Percentiles rank a stretch among this genome's conserved stretches.
These are phyloP conservation scores for Chrysoperla carnea DNA, from an alignment of 1,140 invertebrate species.

Conservation along the genomic window DNA sequence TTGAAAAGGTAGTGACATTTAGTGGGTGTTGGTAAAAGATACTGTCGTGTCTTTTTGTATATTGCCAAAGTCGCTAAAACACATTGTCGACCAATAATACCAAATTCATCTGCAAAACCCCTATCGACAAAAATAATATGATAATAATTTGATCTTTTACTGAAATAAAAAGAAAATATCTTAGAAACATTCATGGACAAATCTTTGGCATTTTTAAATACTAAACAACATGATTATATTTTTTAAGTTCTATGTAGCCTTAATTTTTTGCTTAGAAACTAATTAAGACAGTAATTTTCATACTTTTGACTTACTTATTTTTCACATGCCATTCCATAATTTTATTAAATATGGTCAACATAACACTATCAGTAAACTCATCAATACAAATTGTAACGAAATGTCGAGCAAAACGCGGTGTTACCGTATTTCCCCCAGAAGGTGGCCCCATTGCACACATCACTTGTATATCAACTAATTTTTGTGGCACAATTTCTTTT, in stretches of 20 bases:
- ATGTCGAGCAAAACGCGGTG: slow-evolving; percentile 75
- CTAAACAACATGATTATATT: too few relatives aligned
- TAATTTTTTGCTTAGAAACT: too few relatives aligned
- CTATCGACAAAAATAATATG: slow-evolving; percentile 21
- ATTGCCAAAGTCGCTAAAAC: slow-evolving; percentile 71
- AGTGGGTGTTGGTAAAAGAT: slow-evolving; percentile 73
- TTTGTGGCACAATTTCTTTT: slow-evolving; percentile 70
- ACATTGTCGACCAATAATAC: slow-evolving; percentile 79
- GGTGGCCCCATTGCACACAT: slow-evolving; percentile 70
- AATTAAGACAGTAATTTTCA: too few relatives aligned
- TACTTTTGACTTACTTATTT: slow-evolving; percentile 36
- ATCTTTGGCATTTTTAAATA: too few relatives aligned
- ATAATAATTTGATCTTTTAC: too few relatives aligned
- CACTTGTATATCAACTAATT: slow-evolving; percentile 76
- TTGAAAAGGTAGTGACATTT: slow-evolving; percentile 94
- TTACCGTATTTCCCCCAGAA: slow-evolving; percentile 65
- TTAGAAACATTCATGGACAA: too few relatives aligned
- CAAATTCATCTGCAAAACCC: slow-evolving; percentile 91
- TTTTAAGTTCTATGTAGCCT: too few relatives aligned
- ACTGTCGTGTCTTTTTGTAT: slow-evolving; percentile 66
- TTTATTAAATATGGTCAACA: slow-evolving; percentile 74
- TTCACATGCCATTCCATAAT: slow-evolving; percentile 92
- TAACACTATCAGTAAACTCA: slow-evolving; percentile 72
- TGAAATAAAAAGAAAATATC: too few relatives aligned
- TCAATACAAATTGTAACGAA: slow-evolving; percentile 84